Conservation (phyloP, 2,888 invertebrate genomes). For the Drosophila nigricruria region DNA sequence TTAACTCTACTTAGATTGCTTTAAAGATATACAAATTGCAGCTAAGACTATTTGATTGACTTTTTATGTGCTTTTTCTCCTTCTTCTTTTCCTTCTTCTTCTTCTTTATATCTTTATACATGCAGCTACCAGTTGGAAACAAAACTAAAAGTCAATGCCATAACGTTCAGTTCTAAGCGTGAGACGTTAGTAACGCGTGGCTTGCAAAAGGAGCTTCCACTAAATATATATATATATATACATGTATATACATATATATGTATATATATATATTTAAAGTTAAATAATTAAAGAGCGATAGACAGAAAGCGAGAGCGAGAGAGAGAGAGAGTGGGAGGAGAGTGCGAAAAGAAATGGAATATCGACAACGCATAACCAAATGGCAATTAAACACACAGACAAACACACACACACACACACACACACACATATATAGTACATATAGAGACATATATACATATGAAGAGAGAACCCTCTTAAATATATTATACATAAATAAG, state of each 20-base stretch:
- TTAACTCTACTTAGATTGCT: background rate
- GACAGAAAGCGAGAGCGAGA: slow-evolving; percentile 1
- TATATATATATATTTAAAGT: slow-evolving; percentile 44
- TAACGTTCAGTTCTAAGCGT: slow-evolving; percentile 34
- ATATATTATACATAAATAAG: slow-evolving; percentile 17
- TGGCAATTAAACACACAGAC: slow-evolving; percentile 40
- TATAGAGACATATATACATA: slow-evolving; percentile 23
- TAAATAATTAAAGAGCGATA: slow-evolving; percentile 28
- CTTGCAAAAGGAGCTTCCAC: slow-evolving; percentile 84
- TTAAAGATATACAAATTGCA: background rate
- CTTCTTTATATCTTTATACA: background rate
- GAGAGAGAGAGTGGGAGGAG: background rate
- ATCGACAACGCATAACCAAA: slow-evolving; percentile 30
- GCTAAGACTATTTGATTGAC: background rate
- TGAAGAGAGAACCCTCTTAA: slow-evolving; percentile 40
- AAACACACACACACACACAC: slow-evolving; percentile 14
- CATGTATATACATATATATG: slow-evolving; percentile 19
- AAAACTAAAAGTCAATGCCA: slow-evolving; percentile 87
- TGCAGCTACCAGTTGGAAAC: slow-evolving; percentile 95
- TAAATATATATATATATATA: slow-evolving; percentile 44
- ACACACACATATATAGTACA: slow-evolving; percentile 15
- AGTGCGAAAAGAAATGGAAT: background rate
- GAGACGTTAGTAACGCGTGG: slow-evolving; percentile 57
- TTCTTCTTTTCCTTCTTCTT: background rate
- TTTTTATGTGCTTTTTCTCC: background rate